These are phyloP conservation scores for Hydrotaea diabolus DNA, from an alignment of 2,888 invertebrate genomes.

Conservation along the genomic window DNA sequence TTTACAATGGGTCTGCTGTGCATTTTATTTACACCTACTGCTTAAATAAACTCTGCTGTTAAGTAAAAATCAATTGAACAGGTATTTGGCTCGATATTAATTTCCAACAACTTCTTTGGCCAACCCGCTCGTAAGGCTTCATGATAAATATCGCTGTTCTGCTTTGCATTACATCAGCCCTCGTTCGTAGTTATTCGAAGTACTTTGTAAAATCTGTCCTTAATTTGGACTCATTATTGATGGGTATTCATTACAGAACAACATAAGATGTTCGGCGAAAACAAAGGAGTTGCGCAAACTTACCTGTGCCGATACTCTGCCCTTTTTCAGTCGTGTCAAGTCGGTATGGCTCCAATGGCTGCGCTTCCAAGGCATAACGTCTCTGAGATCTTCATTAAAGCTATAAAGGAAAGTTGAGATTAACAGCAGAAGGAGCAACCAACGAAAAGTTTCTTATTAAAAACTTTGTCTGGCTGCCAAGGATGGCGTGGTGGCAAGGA, in stretches of 20 bases:
- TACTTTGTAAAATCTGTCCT: slow-evolving; percentile 27
- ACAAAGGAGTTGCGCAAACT: slow-evolving; percentile 69
- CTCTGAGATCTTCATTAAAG: slow-evolving; percentile 86
- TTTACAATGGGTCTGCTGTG: too few relatives aligned
- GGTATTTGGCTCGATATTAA: neutral
- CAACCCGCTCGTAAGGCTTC: too few relatives aligned
- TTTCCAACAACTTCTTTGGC: too few relatives aligned
- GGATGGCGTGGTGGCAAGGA: too few relatives aligned
- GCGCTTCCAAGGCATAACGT: slow-evolving; percentile 86
- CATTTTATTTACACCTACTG: too few relatives aligned
- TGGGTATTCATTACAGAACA: slow-evolving; percentile 16
- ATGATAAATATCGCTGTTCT: neutral
- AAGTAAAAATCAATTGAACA: neutral
- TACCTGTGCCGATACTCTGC: slow-evolving; percentile 90
- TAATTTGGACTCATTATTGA: slow-evolving; percentile 29
- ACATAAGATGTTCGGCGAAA: neutral
- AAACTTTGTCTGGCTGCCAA: neutral
- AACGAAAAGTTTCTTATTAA: neutral
- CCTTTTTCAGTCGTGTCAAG: slow-evolving; percentile 86
- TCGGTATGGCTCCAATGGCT: slow-evolving; percentile 91
- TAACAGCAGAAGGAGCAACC: neutral
- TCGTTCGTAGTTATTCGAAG: neutral
- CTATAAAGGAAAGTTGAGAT: slow-evolving; percentile 74
- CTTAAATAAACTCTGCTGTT: too few relatives aligned
- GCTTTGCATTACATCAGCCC: neutral